Evolutionary conservation across 2,888 invertebrate species (phyloP).

Genomic region (Plebejus argus): DNA sequence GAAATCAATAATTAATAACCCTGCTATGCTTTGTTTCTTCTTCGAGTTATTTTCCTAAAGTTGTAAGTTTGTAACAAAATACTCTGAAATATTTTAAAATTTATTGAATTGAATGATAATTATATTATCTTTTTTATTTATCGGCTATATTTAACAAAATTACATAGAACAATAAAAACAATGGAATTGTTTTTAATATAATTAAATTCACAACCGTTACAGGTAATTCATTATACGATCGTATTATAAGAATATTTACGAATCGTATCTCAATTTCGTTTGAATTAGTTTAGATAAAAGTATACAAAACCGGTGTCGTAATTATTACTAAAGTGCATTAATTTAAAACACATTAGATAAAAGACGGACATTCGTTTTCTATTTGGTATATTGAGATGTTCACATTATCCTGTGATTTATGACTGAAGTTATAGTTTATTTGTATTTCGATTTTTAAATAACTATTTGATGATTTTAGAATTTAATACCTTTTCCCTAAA

Average conservation of each 20-base stretch:
- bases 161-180: conserved; percentile 1
- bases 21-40: background rate
- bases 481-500: background rate
- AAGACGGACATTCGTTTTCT: background rate
- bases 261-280: conserved; percentile 13
- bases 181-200: background rate
- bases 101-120: background rate
- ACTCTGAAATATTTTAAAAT: background rate
- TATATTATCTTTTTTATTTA: conserved; percentile 1
- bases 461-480: background rate
- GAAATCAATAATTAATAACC: background rate
- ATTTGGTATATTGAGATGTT: conserved; percentile 3
- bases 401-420: conserved; percentile 5
- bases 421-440: background rate
- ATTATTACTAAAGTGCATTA: conserved; percentile 19
- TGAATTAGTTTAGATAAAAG: conserved; percentile 9
- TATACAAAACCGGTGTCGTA: conserved; percentile 18
- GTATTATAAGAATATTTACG: background rate
- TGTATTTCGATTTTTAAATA: background rate
- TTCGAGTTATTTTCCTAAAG: background rate
- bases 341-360: conserved; percentile 22
- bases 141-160: background rate
- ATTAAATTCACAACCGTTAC: background rate
- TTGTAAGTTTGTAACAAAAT: background rate
- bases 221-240: background rate